These are phyloP conservation scores for Acromyrmex heyeri DNA, from an alignment of 1,140 invertebrate genomes.

Conservation along the genomic window DNA sequence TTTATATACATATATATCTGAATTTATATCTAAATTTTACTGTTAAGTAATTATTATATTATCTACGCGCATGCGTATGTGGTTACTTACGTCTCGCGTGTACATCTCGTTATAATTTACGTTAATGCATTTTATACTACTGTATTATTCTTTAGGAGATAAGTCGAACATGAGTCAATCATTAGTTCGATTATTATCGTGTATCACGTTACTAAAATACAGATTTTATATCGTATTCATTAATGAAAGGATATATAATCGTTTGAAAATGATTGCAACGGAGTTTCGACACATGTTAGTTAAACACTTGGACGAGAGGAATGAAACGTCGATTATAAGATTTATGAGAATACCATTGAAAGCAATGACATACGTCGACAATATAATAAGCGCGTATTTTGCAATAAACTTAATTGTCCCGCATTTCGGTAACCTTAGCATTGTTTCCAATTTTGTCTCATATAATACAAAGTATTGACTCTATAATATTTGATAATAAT, in stretches of 20 bases:
- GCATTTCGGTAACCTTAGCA: not conserved
- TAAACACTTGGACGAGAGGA: conserved; percentile 10
- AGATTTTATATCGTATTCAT: not conserved
- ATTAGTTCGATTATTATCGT: conserved; percentile 11
- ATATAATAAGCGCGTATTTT: not conserved
- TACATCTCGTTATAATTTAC: not conserved
- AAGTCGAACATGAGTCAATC: not conserved
- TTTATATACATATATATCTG: too few species aligned
- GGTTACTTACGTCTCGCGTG: not conserved
- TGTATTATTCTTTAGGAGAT: not conserved
- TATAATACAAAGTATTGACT: not conserved
- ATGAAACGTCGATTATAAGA: conserved; percentile 22
- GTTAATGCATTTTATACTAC: not conserved
- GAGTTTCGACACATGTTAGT: conserved; percentile 32
- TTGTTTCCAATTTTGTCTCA: not conserved
- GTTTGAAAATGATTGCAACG: conserved; percentile 25
- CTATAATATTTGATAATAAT: too few species aligned
- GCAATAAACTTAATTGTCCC: conserved; percentile 29
- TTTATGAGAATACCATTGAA: conserved; percentile 26
- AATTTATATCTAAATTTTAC: too few species aligned
- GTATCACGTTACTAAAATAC: conserved; percentile 13
- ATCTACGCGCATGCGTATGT: not conserved
- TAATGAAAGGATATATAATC: conserved; percentile 14
- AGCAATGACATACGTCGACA: conserved; percentile 6
- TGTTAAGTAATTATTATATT: not conserved